Base-by-base conservation (phyloP, 2,888 invertebrate genomes). In the Pammene aurita region DNA sequence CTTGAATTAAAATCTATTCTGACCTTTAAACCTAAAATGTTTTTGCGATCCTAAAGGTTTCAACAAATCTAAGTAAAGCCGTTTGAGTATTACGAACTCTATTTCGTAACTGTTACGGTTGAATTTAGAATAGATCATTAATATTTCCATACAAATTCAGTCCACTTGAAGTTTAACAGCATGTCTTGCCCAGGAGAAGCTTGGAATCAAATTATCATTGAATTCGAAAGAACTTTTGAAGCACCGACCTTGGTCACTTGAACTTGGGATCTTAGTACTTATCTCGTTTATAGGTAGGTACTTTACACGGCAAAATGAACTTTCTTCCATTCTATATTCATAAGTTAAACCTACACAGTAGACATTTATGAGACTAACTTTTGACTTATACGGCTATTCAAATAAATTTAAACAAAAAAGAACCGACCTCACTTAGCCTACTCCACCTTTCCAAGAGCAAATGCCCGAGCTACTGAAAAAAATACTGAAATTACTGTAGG, bases 151-250 rank as follows among this genome's bases (percentile, higher is more conserved):
- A 56, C 14, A 56, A 56, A 41, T 56, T 38, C 7, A 41, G 44
- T n/a, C 9, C 26, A 26, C 58, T 58, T 34, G 58, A 44, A 26
- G 11, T 26, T 57, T 42, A 16, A 44, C 42, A 34, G n/a, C 38
- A 11, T 14, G 38, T 38, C 58, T 41, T 26, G 41, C 16, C 14
- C 7, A 38, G 38, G 55, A 34, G 26, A 7, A 34, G 7, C 42
- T 26, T 44, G 9, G 44, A 58, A 44, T 58, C 44, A 26, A 44
- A 58, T 58, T 44, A 58, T 42, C 13, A 26, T 18, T 7, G n/a
- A 58, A 16, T 58, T 44, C 26, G 26, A 44, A 58, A 44, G n/a
- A n/a, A 44, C n/a, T 58, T 58, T 58, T 13, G 44, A 44, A 58
- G 44, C 42, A 44, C 58, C n/a, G 44, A 44, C 44, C 41, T 44